These are phyloP conservation scores for Pantherophis guttatus DNA, from an alignment of 2,113 vertebrate genomes.

Conservation along the genomic window DNA sequence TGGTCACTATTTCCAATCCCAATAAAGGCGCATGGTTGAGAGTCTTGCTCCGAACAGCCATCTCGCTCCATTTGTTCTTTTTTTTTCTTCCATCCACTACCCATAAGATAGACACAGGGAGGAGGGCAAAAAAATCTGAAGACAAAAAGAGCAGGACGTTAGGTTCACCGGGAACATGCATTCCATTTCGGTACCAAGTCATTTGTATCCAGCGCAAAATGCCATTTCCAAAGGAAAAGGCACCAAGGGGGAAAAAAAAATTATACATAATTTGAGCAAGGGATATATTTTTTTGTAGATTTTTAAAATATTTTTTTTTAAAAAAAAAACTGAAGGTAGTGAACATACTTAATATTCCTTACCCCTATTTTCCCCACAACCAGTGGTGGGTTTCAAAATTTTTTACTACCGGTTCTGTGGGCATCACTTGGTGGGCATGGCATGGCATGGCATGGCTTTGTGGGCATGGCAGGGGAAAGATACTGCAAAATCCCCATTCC, in stretches of 20 bases:
- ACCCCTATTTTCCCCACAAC: too few species aligned
- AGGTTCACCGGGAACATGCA: background rate
- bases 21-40: slow-evolving; percentile 97
- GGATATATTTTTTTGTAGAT: too few species aligned
- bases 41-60: slow-evolving; percentile 96
- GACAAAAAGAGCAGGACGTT: background rate
- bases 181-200: background rate
- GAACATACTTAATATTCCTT: too few species aligned
- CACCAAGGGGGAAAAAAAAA: background rate
- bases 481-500: too few species aligned
- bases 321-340: too few species aligned
- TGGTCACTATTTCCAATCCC: slow-evolving; percentile 99
- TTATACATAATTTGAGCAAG: background rate
- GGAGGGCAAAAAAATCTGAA: slow-evolving; percentile 97
- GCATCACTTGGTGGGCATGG: too few species aligned
- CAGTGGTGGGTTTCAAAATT: too few species aligned
- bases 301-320: too few species aligned
- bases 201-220: background rate
- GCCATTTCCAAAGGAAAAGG: background rate
- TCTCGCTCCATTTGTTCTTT: slow-evolving; percentile 99
- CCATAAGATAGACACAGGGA: slow-evolving; percentile 98
- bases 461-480: too few species aligned
- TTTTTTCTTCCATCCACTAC: slow-evolving; percentile 99
- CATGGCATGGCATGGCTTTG: too few species aligned
- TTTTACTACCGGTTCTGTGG: too few species aligned